Evolutionary conservation across 2,797 vertebrate species (phyloP).

Genomic region (Halcyon smyrnensis): DNA sequence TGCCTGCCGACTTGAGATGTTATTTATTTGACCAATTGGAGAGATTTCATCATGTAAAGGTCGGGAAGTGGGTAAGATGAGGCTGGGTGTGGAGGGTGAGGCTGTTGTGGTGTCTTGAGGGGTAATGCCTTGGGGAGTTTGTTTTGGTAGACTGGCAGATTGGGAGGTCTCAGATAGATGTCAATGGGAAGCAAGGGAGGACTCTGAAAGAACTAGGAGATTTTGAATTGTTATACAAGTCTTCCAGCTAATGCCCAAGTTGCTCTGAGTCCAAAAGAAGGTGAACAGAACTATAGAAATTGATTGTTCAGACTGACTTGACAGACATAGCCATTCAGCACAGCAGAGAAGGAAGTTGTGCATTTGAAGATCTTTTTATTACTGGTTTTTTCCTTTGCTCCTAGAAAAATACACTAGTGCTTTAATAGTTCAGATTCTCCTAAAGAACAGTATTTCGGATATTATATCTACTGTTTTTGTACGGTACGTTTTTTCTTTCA

Average conservation of each 20-base stretch:
- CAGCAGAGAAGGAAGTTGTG: neutral
- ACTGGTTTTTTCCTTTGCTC: neutral
- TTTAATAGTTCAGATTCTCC: neutral
- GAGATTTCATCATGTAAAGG: neutral
- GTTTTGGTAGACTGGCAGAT: neutral
- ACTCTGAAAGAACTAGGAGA: neutral
- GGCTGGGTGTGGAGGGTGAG: neutral
- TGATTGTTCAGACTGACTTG: neutral
- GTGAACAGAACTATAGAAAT: neutral
- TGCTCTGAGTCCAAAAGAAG: neutral
- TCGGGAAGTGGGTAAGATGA: neutral
- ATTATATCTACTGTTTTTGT: neutral
- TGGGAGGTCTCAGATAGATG: fast-evolving
- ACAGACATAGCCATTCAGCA: neutral
- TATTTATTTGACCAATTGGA: neutral
- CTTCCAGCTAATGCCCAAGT: neutral
- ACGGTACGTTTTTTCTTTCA: neutral
- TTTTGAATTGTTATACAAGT: neutral
- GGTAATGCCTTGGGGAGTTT: neutral
- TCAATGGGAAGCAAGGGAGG: neutral
- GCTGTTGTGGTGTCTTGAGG: neutral
- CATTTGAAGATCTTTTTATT: neutral
- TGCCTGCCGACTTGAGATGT: neutral
- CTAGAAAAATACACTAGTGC: neutral
- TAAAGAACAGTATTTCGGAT: neutral